These are phyloP conservation scores for Pygocentrus nattereri DNA, from an alignment of 2,797 vertebrate genomes.

Conservation along the genomic window DNA sequence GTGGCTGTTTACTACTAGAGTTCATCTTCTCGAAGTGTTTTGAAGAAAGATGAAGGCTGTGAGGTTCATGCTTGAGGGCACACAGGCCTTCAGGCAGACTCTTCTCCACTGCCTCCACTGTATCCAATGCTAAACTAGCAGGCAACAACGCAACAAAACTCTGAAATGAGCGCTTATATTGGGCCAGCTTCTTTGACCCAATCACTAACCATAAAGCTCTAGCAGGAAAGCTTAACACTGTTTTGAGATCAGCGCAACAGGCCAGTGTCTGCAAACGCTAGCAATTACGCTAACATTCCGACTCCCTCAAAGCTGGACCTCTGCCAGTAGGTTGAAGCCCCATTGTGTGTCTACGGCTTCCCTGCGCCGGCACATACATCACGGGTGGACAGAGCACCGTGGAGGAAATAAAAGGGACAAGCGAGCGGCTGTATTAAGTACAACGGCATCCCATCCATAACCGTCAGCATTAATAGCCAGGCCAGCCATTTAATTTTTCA, in stretches of 20 bases:
- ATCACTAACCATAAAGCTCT: slow-evolving; percentile 16
- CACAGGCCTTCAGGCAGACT: slow-evolving; percentile 49
- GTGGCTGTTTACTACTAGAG: slow-evolving; percentile 35
- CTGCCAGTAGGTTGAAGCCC: slow-evolving; percentile 75
- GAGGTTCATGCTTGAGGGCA: slow-evolving; percentile 49
- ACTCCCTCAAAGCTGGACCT: slow-evolving; percentile 69
- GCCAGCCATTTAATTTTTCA: slow-evolving; percentile 77
- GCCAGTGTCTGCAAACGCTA: slow-evolving; percentile 32
- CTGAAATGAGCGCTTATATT: background rate
- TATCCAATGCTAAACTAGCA: slow-evolving; percentile 10
- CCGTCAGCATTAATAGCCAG: slow-evolving; percentile 74
- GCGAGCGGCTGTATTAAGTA: slow-evolving; percentile 77
- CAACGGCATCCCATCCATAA: slow-evolving; percentile 82
- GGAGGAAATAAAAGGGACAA: slow-evolving; percentile 80
- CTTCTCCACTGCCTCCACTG: slow-evolving; percentile 6
- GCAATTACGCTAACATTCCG: slow-evolving; percentile 56
- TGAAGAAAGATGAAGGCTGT: slow-evolving; percentile 28
- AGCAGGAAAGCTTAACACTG: slow-evolving; percentile 11
- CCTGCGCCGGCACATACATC: slow-evolving; percentile 74
- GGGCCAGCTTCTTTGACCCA: background rate
- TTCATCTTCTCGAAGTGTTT: slow-evolving; percentile 28
- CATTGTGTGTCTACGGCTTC: slow-evolving; percentile 72
- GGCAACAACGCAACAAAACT: background rate
- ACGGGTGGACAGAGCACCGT: slow-evolving; percentile 74
- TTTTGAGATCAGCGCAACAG: slow-evolving; percentile 38